Evolutionary conservation across 2,888 invertebrate species (phyloP).

Genomic region (Agapetus fuscipes): DNA sequence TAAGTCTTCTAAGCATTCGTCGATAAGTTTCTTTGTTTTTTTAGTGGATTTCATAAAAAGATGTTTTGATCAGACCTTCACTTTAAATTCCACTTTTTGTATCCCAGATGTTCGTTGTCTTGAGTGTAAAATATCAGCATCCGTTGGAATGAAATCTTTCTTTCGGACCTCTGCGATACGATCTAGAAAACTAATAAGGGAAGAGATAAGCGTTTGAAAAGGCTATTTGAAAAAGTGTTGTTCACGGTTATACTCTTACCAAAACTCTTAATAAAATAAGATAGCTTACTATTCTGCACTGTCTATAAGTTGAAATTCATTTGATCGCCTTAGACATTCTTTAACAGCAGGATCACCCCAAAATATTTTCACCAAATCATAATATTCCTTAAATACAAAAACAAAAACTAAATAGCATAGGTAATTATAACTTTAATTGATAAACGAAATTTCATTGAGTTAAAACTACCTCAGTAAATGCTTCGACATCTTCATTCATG

Average conservation of each 20-base stretch:
- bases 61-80: slow-evolving; percentile 37
- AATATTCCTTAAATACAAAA: slow-evolving; percentile 60
- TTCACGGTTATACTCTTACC: too few species aligned
- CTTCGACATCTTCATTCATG: too few species aligned
- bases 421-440: too few species aligned
- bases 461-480: too few species aligned
- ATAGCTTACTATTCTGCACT: slow-evolving; percentile 80
- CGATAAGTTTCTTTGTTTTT: too few species aligned
- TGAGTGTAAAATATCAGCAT: slow-evolving; percentile 68
- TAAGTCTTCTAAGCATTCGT: background rate
- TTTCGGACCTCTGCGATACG: slow-evolving; percentile 55
- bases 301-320: slow-evolving; percentile 71
- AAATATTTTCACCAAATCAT: slow-evolving; percentile 52
- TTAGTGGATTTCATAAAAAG: too few species aligned
- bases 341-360: slow-evolving; percentile 66
- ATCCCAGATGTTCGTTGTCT: slow-evolving; percentile 65
- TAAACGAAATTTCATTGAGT: too few species aligned
- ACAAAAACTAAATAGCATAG: too few species aligned
- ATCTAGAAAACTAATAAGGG: slow-evolving; percentile 69
- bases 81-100: slow-evolving; percentile 64
- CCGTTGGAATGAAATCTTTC: slow-evolving; percentile 57
- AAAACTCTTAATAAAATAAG: too few species aligned
- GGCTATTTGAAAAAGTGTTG: too few species aligned
- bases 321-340: slow-evolving; percentile 57
- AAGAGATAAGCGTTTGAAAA: too few species aligned